A percentile compares a stretch with the other conserved stretches of the same genome.
These are phyloP conservation scores for Zygaena filipendulae DNA, from an alignment of 2,888 invertebrate species.

Conservation along the genomic window DNA sequence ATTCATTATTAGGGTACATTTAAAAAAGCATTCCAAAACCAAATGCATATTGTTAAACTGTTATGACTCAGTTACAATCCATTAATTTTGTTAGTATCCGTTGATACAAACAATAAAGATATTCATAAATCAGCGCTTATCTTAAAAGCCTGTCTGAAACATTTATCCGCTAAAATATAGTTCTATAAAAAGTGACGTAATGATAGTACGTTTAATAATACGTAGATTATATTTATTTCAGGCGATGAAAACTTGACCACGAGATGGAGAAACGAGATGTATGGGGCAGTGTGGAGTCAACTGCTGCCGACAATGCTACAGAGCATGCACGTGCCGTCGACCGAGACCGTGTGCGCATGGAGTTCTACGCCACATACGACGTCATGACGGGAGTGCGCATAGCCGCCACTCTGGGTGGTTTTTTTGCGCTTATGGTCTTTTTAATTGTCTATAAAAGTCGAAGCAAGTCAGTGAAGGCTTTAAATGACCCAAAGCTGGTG, in stretches of 20 bases:
- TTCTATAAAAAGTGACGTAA: neutral
- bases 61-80: too few relatives aligned
- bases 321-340: constrained; percentile 51
- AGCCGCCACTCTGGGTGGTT: constrained; percentile 90
- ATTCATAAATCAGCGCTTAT: constrained; percentile 17
- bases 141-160: constrained; percentile 8
- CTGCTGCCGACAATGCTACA: constrained; percentile 44
- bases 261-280: constrained; percentile 57
- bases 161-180: neutral
- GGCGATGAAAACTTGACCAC: constrained; percentile 61
- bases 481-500: constrained; percentile 83
- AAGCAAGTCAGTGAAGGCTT: constrained; percentile 78
- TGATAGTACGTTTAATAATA: neutral
- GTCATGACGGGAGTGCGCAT: constrained; percentile 94
- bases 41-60: too few relatives aligned
- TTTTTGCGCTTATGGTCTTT: constrained; percentile 92
- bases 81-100: too few relatives aligned
- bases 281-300: constrained; percentile 43
- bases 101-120: too few relatives aligned
- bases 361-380: constrained; percentile 92
- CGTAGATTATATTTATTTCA: constrained; percentile 29
- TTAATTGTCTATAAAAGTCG: constrained; percentile 92
- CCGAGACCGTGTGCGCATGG: constrained; percentile 77
- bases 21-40: too few relatives aligned
- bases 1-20: too few relatives aligned